Evolutionary conservation across 1,140 invertebrate species (phyloP).

Genomic region (Pentalonia nigronervosa): DNA sequence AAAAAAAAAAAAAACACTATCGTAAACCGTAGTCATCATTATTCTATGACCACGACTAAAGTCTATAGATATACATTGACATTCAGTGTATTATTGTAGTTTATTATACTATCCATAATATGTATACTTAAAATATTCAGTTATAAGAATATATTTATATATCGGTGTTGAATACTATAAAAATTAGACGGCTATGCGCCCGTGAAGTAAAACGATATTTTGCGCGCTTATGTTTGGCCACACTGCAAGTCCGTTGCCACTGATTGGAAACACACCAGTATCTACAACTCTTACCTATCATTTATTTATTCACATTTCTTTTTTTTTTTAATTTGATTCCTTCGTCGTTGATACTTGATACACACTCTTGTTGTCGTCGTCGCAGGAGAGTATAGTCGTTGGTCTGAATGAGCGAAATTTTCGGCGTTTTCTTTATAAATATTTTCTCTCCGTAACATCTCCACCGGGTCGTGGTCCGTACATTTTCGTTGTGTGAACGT

Average conservation of each 20-base stretch:
- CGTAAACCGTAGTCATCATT: not conserved
- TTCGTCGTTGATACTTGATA: not conserved
- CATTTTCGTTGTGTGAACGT: not conserved
- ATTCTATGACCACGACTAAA: not conserved
- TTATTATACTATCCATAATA: no score
- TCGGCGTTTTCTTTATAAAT: not conserved
- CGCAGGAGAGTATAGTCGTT: not conserved
- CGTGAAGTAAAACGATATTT: not conserved
- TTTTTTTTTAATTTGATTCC: not conserved
- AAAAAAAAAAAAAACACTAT: no score
- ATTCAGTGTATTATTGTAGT: not conserved
- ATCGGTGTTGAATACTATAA: not conserved
- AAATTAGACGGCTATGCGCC: not conserved
- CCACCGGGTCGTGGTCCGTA: not conserved
- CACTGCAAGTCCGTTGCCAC: not conserved
- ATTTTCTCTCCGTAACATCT: not conserved
- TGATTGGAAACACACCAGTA: slow-evolving; percentile 26
- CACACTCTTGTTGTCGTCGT: not conserved
- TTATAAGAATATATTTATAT: no score
- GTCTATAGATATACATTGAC: not conserved
- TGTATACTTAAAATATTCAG: no score
- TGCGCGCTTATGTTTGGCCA: not conserved
- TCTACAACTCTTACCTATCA: not conserved
- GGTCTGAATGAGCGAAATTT: not conserved
- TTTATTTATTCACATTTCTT: slow-evolving; percentile 9